phyloP scores from a whole-genome alignment of 2,113 vertebrate genomes.

The Megaceryle maxima region DNA sequence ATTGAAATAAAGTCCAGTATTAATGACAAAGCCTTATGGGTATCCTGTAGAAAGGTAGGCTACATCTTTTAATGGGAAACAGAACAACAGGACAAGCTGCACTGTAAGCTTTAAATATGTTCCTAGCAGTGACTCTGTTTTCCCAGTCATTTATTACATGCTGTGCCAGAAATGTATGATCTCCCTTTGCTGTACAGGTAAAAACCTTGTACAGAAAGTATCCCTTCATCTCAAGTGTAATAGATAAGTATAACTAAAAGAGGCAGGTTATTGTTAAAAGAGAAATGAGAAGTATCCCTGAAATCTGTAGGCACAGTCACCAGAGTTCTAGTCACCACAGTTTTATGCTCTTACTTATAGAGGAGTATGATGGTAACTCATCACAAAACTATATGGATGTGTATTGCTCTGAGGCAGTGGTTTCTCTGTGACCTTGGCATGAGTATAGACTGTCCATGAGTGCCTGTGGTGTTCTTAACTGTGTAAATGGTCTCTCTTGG shows the following conservation, averaged over 20 bases:
- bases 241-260: not conserved
- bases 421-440: not conserved
- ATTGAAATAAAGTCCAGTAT: not conserved
- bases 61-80: not conserved
- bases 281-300: not conserved
- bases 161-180: fast-evolving
- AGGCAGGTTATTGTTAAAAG: not conserved
- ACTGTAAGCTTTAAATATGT: not conserved
- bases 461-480: not conserved
- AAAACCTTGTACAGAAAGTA: not conserved
- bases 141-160: not conserved
- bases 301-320: not conserved
- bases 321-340: not conserved
- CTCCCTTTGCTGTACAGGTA: not conserved
- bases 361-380: fast-evolving
- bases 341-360: not conserved
- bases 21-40: not conserved
- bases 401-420: not conserved
- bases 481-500: not conserved
- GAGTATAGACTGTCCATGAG: not conserved
- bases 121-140: not conserved
- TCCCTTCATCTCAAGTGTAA: not conserved
- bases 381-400: not conserved
- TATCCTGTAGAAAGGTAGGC: not conserved
- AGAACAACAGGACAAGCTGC: not conserved